Conservation (phyloP, 2,888 invertebrate genomes). For the Crematogaster levior region DNA sequence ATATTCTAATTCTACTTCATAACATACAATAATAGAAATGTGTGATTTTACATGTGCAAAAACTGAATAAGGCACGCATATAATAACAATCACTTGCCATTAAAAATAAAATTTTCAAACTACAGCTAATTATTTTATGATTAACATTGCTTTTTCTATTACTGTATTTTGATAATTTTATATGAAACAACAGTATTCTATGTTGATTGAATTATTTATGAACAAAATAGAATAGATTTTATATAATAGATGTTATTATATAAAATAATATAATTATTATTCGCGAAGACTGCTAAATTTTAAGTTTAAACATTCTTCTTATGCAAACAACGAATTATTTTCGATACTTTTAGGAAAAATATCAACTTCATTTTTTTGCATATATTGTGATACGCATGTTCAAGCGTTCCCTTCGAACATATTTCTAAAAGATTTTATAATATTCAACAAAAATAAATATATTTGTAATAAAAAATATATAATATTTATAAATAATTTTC, state of each 20-base stretch:
- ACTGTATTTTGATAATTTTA: conserved; percentile 16
- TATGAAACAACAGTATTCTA: conserved; percentile 31
- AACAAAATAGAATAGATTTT: conserved; percentile 10
- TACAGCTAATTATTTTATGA: conserved; percentile 20
- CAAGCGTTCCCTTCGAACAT: conserved; percentile 4
- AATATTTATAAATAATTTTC: not conserved
- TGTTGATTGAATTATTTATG: conserved; percentile 34
- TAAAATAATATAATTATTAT: too few relatives aligned
- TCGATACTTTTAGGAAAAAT: not conserved
- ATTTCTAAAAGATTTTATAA: conserved; percentile 32
- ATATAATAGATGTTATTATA: conserved; percentile 6
- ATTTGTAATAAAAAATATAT: conserved; percentile 11
- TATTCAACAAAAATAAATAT: conserved; percentile 19
- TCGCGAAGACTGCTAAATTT: conserved; percentile 35
- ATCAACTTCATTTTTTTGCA: not conserved
- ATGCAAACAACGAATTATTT: not conserved
- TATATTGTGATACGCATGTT: conserved; percentile 14
- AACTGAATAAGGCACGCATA: not conserved
- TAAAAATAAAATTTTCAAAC: not conserved
- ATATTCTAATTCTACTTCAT: not conserved
- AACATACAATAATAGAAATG: not conserved
- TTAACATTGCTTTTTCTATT: conserved; percentile 2
- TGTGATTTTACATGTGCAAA: not conserved
- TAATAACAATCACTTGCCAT: not conserved
- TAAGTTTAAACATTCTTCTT: conserved; percentile 15